Evolutionary conservation across 2,113 vertebrate genomes (phyloP).

Genomic region (Epinephelus fuscoguttatus): DNA sequence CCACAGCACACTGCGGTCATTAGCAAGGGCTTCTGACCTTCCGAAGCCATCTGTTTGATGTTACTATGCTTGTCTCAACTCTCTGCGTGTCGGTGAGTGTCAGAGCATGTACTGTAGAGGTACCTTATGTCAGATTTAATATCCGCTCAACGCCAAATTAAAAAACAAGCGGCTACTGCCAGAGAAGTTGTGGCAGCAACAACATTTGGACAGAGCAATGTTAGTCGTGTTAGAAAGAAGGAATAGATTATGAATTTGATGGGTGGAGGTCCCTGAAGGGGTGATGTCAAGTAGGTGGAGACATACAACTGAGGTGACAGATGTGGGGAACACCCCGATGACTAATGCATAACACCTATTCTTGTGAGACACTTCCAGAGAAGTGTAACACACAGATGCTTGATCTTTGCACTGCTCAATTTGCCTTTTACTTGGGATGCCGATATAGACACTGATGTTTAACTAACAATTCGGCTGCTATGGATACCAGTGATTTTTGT

Average conservation of each 20-base stretch:
- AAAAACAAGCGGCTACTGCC: slow-evolving; percentile 29
- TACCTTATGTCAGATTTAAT: slow-evolving; percentile 61
- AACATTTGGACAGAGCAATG: background rate
- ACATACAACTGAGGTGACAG: slow-evolving; percentile 22
- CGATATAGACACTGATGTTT: too few relatives aligned
- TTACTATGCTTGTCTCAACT: slow-evolving; percentile 53
- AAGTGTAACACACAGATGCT: background rate
- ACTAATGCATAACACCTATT: slow-evolving; percentile 33
- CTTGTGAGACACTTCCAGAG: slow-evolving; percentile 19
- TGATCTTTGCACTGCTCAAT: background rate
- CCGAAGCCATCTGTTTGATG: slow-evolving; percentile 75
- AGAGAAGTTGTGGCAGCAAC: slow-evolving; percentile 11
- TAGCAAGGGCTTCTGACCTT: slow-evolving; percentile 71
- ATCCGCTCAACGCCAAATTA: slow-evolving; percentile 43
- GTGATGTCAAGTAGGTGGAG: slow-evolving; percentile 55
- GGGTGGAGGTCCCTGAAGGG: slow-evolving; percentile 17
- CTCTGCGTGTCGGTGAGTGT: slow-evolving; percentile 57
- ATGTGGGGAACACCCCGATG: slow-evolving; percentile 38
- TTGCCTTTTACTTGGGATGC: background rate
- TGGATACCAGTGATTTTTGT: too few relatives aligned
- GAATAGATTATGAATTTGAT: slow-evolving; percentile 4
- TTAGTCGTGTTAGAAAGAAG: background rate
- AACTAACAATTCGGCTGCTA: too few relatives aligned
- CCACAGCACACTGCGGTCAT: slow-evolving; percentile 49
- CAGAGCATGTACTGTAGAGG: slow-evolving; percentile 56